These are phyloP conservation scores for Cordylochernes scorpioides DNA, from an alignment of 2,888 invertebrate genomes.

Conservation along the genomic window DNA sequence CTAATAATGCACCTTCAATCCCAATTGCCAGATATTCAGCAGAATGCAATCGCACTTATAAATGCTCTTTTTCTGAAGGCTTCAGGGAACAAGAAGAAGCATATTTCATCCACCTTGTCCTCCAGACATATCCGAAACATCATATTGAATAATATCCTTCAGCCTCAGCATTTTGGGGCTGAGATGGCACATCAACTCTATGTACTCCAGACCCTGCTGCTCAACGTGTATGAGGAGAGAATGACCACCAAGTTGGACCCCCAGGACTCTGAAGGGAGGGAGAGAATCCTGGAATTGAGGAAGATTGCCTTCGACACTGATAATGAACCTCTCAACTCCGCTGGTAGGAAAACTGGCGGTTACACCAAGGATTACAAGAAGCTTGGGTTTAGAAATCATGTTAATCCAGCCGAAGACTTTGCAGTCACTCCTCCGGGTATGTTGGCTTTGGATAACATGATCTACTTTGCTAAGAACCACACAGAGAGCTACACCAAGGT, in stretches of 20 bases:
- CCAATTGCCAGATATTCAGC: constrained; percentile 46
- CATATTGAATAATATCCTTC: constrained; percentile 51
- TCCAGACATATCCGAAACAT: constrained; percentile 58
- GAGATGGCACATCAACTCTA: constrained; percentile 86
- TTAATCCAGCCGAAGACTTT: constrained; percentile 75
- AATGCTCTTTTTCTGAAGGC: constrained; percentile 76
- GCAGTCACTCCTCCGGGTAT: constrained; percentile 68
- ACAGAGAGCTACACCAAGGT: constrained; percentile 37
- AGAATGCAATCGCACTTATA: constrained; percentile 73
- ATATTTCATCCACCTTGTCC: constrained; percentile 49
- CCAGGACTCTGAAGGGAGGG: constrained; percentile 59
- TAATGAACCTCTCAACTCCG: constrained; percentile 22
- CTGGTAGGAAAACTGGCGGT: constrained; percentile 18
- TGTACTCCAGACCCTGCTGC: constrained; percentile 57
- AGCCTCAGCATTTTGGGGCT: constrained; percentile 29
- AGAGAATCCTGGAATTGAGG: constrained; percentile 66
- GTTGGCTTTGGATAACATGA: constrained; percentile 75
- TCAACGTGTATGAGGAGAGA: constrained; percentile 57
- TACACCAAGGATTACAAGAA: constrained; percentile 73
- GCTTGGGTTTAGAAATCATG: constrained; percentile 71
- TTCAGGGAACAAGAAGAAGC: constrained; percentile 42
- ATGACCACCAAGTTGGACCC: constrained; percentile 65
- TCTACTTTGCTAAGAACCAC: constrained; percentile 72
- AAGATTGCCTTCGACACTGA: constrained; percentile 76
- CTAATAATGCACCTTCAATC: constrained; percentile 33